A percentile compares a stretch with the other conserved stretches of the same genome.
Evolutionary conservation across 1,140 invertebrate species (phyloP).

Genomic region (Pseudomyrmex dendroicus): DNA sequence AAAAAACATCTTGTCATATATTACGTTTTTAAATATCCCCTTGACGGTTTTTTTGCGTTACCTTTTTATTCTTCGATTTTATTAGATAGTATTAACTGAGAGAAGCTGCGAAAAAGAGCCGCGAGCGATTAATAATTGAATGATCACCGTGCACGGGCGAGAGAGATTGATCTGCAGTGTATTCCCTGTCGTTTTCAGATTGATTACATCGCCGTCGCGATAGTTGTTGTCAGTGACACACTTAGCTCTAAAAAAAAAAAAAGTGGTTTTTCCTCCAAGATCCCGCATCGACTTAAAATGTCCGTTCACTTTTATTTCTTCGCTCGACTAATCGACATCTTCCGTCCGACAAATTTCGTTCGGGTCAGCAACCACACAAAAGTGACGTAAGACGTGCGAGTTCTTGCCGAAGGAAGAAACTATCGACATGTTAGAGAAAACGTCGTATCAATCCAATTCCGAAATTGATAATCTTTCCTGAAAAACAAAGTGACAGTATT

Average conservation of each 20-base stretch:
- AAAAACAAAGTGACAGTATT: background rate
- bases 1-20: too few relatives aligned
- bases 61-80: background rate
- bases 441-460: background rate
- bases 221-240: constrained; percentile 41
- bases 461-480: background rate
- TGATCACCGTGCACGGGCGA: background rate
- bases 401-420: background rate
- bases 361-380: constrained; percentile 31
- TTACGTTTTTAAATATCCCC: background rate
- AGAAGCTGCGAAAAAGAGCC: background rate
- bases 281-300: constrained; percentile 25
- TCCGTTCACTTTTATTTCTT: constrained; percentile 39
- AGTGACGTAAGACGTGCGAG: background rate
- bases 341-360: constrained; percentile 38
- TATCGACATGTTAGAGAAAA: background rate
- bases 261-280: too few relatives aligned
- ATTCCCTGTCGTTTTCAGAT: constrained; percentile 24
- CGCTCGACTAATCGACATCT: constrained; percentile 56
- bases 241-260: constrained; percentile 1
- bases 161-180: constrained; percentile 35
- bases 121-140: background rate
- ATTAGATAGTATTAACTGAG: background rate
- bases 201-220: constrained; percentile 54
- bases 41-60: constrained; percentile 2